Percentiles rank a stretch among this genome's conserved stretches.
These are phyloP conservation scores for Drosophila birchii DNA, from an alignment of 2,888 invertebrate genomes.

Conservation along the genomic window DNA sequence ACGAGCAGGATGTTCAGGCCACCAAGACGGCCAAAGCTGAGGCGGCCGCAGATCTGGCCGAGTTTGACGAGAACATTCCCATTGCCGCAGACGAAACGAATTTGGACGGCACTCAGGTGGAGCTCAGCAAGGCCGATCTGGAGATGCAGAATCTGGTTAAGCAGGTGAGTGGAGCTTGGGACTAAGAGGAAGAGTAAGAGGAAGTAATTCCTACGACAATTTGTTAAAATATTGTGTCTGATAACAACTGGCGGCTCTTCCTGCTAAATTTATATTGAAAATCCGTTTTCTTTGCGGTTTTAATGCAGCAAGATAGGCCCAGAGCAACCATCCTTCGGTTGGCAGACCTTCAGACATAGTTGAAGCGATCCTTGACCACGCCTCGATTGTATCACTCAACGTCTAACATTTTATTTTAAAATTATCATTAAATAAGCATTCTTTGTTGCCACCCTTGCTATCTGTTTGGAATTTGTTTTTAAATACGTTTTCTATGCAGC, in stretches of 20 bases:
- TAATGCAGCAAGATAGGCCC: slow-evolving; percentile 46
- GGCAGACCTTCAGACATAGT: slow-evolving; percentile 84
- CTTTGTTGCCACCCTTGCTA: slow-evolving; percentile 49
- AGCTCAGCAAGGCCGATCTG: slow-evolving; percentile 90
- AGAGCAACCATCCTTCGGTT: slow-evolving; percentile 52
- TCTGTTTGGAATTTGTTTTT: slow-evolving; percentile 10
- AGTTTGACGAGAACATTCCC: slow-evolving; percentile 98
- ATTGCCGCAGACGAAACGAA: slow-evolving; percentile 88
- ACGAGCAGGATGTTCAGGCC: slow-evolving; percentile 97
- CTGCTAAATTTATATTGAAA: slow-evolving; percentile 33
- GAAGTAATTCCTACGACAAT: background rate
- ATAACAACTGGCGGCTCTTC: slow-evolving; percentile 13
- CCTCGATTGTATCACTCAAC: slow-evolving; percentile 84
- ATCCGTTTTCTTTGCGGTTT: slow-evolving; percentile 30
- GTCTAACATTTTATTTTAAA: slow-evolving; percentile 69
- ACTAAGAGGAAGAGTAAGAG: background rate
- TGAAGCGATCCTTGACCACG: slow-evolving; percentile 69
- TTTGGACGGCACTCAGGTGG: slow-evolving; percentile 83
- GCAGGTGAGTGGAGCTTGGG: slow-evolving; percentile 86
- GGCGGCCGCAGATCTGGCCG: slow-evolving; percentile 94
- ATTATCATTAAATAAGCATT: background rate
- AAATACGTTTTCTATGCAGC: slow-evolving; percentile 42
- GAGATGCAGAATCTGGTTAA: slow-evolving; percentile 90
- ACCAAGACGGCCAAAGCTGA: slow-evolving; percentile 95
- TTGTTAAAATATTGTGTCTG: background rate